Conservation (phyloP, 2,113 vertebrate species). For the Oenanthe melanoleuca region DNA sequence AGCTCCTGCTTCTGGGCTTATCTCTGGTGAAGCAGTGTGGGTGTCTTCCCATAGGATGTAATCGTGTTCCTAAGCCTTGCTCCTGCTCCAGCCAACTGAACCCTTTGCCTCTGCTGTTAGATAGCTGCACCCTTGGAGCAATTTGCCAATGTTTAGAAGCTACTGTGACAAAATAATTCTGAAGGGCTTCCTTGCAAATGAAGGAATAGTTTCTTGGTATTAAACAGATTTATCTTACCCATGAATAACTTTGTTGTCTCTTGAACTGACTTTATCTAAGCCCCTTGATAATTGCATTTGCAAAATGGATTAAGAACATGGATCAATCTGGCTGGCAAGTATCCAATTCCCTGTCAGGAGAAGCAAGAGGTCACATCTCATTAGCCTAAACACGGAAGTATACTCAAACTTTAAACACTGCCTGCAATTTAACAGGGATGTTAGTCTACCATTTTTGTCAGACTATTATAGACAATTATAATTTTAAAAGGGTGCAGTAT, state of each 20-base stretch:
- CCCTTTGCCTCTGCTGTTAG: not conserved
- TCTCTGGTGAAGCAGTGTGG: not conserved
- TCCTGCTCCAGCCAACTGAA: not conserved
- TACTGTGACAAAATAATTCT: not conserved
- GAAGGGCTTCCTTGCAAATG: not conserved
- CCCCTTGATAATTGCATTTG: slow-evolving; percentile 43
- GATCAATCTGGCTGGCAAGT: slow-evolving; percentile 26
- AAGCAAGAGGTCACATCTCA: not conserved
- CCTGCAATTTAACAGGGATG: not conserved
- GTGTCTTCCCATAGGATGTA: not conserved
- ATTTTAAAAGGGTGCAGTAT: not conserved
- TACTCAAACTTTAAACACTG: not conserved
- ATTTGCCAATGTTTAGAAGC: not conserved
- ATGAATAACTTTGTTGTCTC: slow-evolving; percentile 25
- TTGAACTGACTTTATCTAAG: slow-evolving; percentile 47
- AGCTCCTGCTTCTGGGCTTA: not conserved
- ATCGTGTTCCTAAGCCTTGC: not conserved
- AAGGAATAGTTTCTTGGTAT: slow-evolving; percentile 2
- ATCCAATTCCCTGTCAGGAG: not conserved
- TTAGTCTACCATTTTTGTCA: not conserved
- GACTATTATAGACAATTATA: not conserved
- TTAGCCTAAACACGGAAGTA: not conserved
- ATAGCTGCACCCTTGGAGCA: not conserved
- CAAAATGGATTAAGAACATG: slow-evolving; percentile 51
- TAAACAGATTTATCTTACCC: not conserved